phyloP scores from a whole-genome alignment of 2,888 invertebrate genomes.

The Eurois occulta region DNA sequence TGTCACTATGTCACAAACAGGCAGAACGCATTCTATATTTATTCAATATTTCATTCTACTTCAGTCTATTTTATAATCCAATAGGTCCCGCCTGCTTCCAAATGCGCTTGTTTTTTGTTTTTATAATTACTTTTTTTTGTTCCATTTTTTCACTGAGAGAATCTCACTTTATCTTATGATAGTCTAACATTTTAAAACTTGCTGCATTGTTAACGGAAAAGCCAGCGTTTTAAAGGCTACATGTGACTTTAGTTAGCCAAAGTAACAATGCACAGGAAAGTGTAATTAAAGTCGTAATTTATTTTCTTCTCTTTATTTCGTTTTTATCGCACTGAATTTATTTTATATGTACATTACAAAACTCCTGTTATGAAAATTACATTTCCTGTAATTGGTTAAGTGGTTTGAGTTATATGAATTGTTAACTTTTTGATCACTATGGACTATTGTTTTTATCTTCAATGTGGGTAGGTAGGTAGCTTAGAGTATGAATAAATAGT shows the following conservation, averaged over 20 bases:
- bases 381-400: not conserved
- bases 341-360: not conserved
- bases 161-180: not conserved
- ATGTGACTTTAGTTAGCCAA: constrained; percentile 8
- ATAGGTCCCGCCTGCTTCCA: no score
- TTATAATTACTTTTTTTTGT: not conserved
- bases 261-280: constrained; percentile 28
- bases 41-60: no score
- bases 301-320: constrained; percentile 29
- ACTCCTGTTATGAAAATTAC: not conserved
- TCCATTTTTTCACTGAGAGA: not conserved
- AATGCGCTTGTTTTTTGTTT: no score
- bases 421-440: not conserved
- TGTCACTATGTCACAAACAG: no score
- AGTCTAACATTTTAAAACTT: not conserved
- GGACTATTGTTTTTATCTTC: not conserved
- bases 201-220: not conserved
- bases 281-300: constrained; percentile 34
- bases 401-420: not conserved
- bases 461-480: not conserved
- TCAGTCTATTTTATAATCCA: no score
- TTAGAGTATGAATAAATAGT: not conserved
- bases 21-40: no score
- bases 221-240: not conserved
- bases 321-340: not conserved